A percentile compares a stretch with the other conserved stretches of the same genome.
phyloP scores from a whole-genome alignment of 2,113 vertebrate species.

The Thymallus thymallus region DNA sequence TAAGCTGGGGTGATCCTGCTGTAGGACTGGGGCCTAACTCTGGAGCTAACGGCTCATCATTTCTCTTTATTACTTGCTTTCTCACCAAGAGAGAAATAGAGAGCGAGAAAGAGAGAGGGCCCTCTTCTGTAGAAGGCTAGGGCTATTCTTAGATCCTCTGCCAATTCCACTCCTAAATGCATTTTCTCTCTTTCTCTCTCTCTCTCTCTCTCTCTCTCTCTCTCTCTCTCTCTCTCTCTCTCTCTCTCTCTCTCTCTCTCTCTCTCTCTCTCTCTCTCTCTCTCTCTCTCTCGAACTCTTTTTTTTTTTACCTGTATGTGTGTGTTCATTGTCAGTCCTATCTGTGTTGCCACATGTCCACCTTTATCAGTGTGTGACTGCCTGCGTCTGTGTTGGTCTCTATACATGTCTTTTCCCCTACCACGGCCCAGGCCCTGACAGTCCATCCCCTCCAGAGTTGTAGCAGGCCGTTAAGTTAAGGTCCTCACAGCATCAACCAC shows the following conservation, averaged over 20 bases:
- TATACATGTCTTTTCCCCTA: conserved; percentile 18
- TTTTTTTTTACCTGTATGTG: conserved; percentile 1
- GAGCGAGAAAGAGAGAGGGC: conserved; percentile 6
- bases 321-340: not conserved
- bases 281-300: conserved; percentile 17
- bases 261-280: conserved; percentile 2
- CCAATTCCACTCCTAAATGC: conserved; percentile 58
- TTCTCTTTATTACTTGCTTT: conserved; percentile 69
- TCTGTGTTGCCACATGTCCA: conserved; percentile 3
- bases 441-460: conserved; percentile 31
- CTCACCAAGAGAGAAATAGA: conserved; percentile 19
- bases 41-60: conserved; percentile 60
- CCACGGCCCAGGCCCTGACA: conserved; percentile 29
- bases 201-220: conserved; percentile 24
- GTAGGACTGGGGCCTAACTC: conserved; percentile 18
- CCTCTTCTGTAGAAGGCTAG: conserved; percentile 38
- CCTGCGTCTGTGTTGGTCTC: conserved; percentile 18
- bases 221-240: conserved; percentile 16
- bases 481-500: conserved; percentile 35
- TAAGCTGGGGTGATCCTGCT: not conserved
- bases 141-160: conserved; percentile 55
- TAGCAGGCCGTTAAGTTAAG: conserved; percentile 31
- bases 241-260: conserved; percentile 22
- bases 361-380: conserved; percentile 15
- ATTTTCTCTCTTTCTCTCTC: conserved; percentile 49